Evolutionary conservation across 2,888 invertebrate genomes (phyloP).

Genomic region (Acrobeloides nanus): DNA sequence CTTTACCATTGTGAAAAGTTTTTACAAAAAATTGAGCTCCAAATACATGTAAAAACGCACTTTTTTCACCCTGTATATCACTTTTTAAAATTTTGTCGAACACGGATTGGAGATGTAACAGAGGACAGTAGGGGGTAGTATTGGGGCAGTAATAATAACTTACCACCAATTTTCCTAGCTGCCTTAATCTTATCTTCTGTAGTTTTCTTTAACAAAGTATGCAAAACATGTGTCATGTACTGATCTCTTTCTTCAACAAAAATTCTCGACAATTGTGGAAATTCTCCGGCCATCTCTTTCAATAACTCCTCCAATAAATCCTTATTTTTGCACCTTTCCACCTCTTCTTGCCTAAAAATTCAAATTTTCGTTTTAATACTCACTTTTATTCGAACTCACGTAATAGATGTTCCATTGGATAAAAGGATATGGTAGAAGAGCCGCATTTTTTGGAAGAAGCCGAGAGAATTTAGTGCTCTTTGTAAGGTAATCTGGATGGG

Average conservation of each 20-base stretch:
- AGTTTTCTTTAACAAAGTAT: constrained; percentile 23
- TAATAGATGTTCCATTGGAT: constrained; percentile 26
- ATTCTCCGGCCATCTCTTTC: constrained; percentile 84
- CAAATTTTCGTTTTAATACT: constrained; percentile 6
- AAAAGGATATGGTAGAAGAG: constrained; percentile 69
- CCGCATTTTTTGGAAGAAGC: constrained; percentile 79
- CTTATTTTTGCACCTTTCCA: constrained; percentile 31
- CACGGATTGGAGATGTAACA: not conserved
- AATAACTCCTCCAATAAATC: constrained; percentile 72
- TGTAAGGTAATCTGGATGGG: constrained; percentile 80
- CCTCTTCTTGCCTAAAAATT: constrained; percentile 31
- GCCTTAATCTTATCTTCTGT: constrained; percentile 30
- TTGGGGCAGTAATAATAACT: too few relatives aligned
- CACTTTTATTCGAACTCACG: constrained; percentile 19
- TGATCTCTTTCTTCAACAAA: constrained; percentile 86
- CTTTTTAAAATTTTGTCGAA: not conserved
- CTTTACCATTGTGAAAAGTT: too few relatives aligned
- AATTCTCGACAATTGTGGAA: constrained; percentile 79
- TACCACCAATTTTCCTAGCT: constrained; percentile 2
- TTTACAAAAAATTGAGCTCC: too few relatives aligned
- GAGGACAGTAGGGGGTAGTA: too few relatives aligned
- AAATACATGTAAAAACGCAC: too few relatives aligned
- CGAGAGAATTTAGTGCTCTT: constrained; percentile 75
- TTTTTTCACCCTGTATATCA: too few relatives aligned
- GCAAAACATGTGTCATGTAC: constrained; percentile 68